Conservation (phyloP, 1,140 invertebrate species). For the Drosophila melanica region DNA sequence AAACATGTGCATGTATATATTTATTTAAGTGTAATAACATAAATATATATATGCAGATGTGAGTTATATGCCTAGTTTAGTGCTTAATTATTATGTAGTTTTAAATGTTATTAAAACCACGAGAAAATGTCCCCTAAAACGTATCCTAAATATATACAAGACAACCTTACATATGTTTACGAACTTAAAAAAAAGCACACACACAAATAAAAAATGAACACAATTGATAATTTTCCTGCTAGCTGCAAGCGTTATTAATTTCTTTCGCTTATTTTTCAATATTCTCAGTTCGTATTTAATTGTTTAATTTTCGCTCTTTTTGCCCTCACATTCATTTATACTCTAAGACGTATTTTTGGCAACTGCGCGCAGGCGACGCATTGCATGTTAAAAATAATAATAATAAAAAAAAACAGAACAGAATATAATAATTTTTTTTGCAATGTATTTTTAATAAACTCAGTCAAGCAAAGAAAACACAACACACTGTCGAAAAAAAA, state of each 20-base stretch:
- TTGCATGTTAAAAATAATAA: conserved; percentile 27
- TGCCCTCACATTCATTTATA: conserved; percentile 11
- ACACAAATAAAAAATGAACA: conserved; percentile 67
- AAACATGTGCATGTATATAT: conserved; percentile 9
- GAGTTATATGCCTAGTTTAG: conserved; percentile 72
- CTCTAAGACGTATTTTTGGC: conserved; percentile 23
- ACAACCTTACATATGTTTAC: conserved; percentile 51
- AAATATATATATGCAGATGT: conserved; percentile 46
- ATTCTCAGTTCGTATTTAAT: conserved; percentile 8
- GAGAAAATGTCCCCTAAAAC: conserved; percentile 7
- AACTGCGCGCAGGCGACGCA: conserved; percentile 51
- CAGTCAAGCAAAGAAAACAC: conserved; percentile 45
- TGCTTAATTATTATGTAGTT: conserved; percentile 78
- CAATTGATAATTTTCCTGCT: conserved; percentile 31
- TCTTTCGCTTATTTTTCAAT: conserved; percentile 30
- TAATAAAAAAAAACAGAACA: conserved; percentile 10
- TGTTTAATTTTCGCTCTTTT: conserved; percentile 1
- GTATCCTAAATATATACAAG: conserved; percentile 41
- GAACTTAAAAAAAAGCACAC: conserved; percentile 37
- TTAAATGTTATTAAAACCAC: conserved; percentile 64
- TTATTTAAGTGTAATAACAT: not conserved
- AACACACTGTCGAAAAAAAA: conserved; percentile 31
- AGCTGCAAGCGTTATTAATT: conserved; percentile 37
- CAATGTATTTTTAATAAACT: conserved; percentile 47
- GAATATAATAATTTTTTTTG: conserved; percentile 49